These are phyloP conservation scores for Caenorhabditis imperialis DNA, from an alignment of 2,888 invertebrate genomes.

Conservation along the genomic window DNA sequence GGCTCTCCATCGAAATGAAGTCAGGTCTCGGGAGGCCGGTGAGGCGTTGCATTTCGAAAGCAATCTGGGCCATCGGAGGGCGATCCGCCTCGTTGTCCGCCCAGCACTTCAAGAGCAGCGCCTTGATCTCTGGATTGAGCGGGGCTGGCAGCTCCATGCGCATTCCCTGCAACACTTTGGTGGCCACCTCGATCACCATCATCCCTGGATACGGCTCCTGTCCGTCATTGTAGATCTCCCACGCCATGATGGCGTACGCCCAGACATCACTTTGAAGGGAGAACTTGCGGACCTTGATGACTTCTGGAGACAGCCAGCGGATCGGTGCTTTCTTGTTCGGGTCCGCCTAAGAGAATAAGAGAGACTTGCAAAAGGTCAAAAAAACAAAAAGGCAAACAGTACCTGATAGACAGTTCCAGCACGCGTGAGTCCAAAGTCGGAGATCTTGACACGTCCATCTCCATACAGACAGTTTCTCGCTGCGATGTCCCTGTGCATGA, in stretches of 20 bases:
- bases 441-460: constrained; percentile 52
- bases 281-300: constrained; percentile 52
- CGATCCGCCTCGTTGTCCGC: constrained; percentile 31
- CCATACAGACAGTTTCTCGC: constrained; percentile 63
- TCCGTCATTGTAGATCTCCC: constrained; percentile 60
- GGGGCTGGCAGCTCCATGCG: constrained; percentile 51
- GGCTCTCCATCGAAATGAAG: constrained; percentile 18
- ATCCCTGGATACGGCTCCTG: constrained; percentile 63
- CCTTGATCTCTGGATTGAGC: constrained; percentile 5
- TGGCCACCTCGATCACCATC: constrained; percentile 60
- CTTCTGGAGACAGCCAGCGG: constrained; percentile 67
- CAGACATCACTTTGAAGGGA: constrained; percentile 63
- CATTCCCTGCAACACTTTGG: constrained; percentile 47
- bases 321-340: constrained; percentile 60
- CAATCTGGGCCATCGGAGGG: constrained; percentile 29
- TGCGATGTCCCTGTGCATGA: constrained; percentile 62
- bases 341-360: constrained; percentile 17
- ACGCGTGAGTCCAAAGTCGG: constrained; percentile 62
- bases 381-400: not conserved
- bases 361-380: too few relatives aligned
- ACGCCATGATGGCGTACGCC: constrained; percentile 57
- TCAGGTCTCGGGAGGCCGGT: constrained; percentile 24
- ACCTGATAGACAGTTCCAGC: constrained; percentile 57
- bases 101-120: constrained; percentile 36
- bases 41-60: constrained; percentile 12